Percentiles rank a stretch among this genome's conserved stretches.
Conservation (phyloP, 2,797 vertebrate species). For the Orestias chungarensis region DNA sequence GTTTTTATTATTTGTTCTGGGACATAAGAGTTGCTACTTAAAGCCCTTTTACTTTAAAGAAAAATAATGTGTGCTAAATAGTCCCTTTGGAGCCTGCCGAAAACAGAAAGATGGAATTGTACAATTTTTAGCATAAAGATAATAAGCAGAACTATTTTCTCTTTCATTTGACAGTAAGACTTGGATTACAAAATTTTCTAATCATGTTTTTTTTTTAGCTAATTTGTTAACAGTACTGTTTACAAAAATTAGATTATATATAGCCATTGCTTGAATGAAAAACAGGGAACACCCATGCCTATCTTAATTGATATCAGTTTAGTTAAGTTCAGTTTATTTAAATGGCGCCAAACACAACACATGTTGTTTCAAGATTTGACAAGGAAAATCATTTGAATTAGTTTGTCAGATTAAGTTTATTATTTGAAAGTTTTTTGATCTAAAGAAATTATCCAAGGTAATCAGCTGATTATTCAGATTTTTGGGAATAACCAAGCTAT, state of each 20-base stretch:
- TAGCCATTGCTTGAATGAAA: neutral
- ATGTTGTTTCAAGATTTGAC: too few relatives aligned
- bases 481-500: neutral
- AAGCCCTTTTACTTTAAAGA: conserved; percentile 66
- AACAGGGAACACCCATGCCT: neutral
- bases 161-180: neutral
- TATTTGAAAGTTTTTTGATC: too few relatives aligned
- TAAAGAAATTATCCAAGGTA: neutral
- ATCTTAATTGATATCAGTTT: neutral
- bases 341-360: too few relatives aligned
- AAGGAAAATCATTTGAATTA: too few relatives aligned
- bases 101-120: conserved; percentile 36
- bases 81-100: conserved; percentile 59
- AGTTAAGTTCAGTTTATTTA: too few relatives aligned
- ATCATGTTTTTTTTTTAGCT: neutral
- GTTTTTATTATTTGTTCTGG: conserved; percentile 69
- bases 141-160: neutral
- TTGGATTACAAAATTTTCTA: neutral
- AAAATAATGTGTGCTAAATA: conserved; percentile 53
- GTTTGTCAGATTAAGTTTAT: too few relatives aligned
- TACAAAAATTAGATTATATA: neutral
- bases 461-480: neutral
- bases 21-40: conserved; percentile 64
- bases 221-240: neutral
- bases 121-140: conserved; percentile 21